Evolutionary conservation across 2,888 invertebrate genomes (phyloP).

Genomic region (Hipparchia sbordonii): DNA sequence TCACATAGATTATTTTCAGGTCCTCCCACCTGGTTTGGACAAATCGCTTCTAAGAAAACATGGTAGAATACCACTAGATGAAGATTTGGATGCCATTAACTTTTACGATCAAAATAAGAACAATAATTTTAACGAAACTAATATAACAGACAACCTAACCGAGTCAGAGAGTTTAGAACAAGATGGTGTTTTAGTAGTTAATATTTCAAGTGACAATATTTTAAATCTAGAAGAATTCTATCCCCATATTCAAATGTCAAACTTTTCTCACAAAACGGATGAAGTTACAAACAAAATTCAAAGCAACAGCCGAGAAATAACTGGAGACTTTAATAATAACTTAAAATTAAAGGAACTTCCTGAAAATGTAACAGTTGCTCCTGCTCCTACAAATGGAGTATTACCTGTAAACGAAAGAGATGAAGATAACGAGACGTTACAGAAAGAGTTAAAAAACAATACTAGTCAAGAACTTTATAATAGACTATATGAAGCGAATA

Average conservation of each 20-base stretch:
- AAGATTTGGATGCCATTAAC: constrained; percentile 57
- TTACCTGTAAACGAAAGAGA: constrained; percentile 67
- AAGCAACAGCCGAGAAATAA: constrained; percentile 80
- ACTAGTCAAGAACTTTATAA: constrained; percentile 53
- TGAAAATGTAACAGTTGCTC: constrained; percentile 74
- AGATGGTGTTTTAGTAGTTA: constrained; percentile 77
- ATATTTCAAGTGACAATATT: constrained; percentile 74
- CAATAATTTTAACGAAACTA: constrained; percentile 59
- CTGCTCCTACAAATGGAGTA: constrained; percentile 76
- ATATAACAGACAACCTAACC: constrained; percentile 67
- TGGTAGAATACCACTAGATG: constrained; percentile 69
- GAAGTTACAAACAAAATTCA: constrained; percentile 81
- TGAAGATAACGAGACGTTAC: constrained; percentile 52
- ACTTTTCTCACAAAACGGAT: constrained; percentile 70
- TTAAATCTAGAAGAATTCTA: constrained; percentile 75
- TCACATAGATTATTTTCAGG: constrained; percentile 48
- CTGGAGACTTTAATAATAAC: constrained; percentile 73
- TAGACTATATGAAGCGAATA: constrained; percentile 57
- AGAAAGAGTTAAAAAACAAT: constrained; percentile 56
- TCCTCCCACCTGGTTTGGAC: constrained; percentile 69
- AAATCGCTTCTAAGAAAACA: constrained; percentile 72
- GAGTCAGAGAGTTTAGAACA: constrained; percentile 78
- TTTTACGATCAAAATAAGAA: constrained; percentile 54
- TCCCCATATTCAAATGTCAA: constrained; percentile 66
- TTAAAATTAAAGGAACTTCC: constrained; percentile 71